Evolutionary conservation across 2,113 vertebrate species (phyloP).

Genomic region (Hucho hucho): DNA sequence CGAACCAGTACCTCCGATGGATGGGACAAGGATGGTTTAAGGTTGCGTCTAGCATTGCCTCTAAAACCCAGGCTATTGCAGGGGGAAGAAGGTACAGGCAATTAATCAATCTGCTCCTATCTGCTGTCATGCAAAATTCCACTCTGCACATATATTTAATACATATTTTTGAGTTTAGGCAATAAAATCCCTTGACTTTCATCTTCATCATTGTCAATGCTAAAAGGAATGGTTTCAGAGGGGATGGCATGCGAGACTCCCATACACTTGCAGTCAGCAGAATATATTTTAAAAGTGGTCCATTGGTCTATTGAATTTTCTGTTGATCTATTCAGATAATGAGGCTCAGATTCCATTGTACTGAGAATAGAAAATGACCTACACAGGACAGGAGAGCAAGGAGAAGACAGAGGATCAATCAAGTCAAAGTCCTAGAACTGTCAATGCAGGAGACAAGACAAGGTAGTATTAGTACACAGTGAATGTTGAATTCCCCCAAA

Average conservation of each 20-base stretch:
- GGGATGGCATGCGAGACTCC: not conserved
- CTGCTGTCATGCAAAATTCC: not conserved
- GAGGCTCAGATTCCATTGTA: conserved; percentile 35
- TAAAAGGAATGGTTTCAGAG: not conserved
- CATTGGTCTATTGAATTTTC: conserved; percentile 43
- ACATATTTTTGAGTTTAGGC: not conserved
- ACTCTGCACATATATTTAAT: not conserved
- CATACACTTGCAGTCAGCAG: not conserved
- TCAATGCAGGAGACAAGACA: conserved; percentile 8
- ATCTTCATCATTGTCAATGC: not conserved
- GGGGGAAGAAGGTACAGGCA: not conserved
- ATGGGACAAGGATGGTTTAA: not conserved
- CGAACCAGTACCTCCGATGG: not conserved
- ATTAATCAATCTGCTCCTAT: not conserved
- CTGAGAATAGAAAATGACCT: conserved; percentile 35
- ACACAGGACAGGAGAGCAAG: not conserved
- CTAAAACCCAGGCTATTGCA: not conserved
- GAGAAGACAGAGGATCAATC: conserved; percentile 2
- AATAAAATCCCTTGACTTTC: not conserved
- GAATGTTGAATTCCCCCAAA: conserved; percentile 24
- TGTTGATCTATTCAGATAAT: conserved; percentile 25
- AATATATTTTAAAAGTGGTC: conserved; percentile 26
- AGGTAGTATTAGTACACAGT: not conserved
- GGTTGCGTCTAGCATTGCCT: not conserved
- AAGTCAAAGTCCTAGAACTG: not conserved